A percentile compares a stretch with the other conserved stretches of the same genome.
phyloP scores from a whole-genome alignment of 2,797 vertebrate species.

The Anguilla megastoma region DNA sequence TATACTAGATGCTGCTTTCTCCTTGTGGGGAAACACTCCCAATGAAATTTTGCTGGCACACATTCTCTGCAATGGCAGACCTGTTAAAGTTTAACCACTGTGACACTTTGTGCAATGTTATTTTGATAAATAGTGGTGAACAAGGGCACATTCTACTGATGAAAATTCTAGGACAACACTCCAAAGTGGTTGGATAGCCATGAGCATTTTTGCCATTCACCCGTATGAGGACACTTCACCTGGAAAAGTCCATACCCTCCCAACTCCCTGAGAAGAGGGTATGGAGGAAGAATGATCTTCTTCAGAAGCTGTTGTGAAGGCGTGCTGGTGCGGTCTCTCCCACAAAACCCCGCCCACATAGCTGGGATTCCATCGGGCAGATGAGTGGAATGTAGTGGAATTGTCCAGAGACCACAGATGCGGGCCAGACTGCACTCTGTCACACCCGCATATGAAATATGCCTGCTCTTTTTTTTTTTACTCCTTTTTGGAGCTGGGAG shows the following conservation, averaged over 20 bases:
- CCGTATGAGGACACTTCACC: not conserved
- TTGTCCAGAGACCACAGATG: not conserved
- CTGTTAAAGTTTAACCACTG: not conserved
- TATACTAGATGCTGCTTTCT: not conserved
- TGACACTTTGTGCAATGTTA: not conserved
- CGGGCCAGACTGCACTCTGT: not conserved
- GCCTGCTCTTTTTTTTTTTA: not conserved
- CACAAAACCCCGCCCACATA: not conserved
- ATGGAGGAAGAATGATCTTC: not conserved
- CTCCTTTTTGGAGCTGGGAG: not conserved
- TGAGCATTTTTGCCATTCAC: not conserved
- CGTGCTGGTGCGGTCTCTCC: not conserved
- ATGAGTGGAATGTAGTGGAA: not conserved
- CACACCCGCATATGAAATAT: not conserved
- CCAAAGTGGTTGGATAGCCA: not conserved
- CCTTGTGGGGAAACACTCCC: not conserved
- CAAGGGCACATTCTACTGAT: not conserved
- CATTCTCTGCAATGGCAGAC: not conserved
- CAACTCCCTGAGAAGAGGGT: not conserved
- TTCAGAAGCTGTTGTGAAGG: not conserved
- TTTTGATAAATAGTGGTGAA: not conserved
- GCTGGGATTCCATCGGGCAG: not conserved
- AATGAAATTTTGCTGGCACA: not conserved
- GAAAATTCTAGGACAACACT: not conserved
- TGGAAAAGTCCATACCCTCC: not conserved